Percentiles rank a stretch among this genome's conserved stretches.
These are phyloP conservation scores for Platichthys flesus DNA, from an alignment of 2,113 vertebrate species.

Conservation along the genomic window DNA sequence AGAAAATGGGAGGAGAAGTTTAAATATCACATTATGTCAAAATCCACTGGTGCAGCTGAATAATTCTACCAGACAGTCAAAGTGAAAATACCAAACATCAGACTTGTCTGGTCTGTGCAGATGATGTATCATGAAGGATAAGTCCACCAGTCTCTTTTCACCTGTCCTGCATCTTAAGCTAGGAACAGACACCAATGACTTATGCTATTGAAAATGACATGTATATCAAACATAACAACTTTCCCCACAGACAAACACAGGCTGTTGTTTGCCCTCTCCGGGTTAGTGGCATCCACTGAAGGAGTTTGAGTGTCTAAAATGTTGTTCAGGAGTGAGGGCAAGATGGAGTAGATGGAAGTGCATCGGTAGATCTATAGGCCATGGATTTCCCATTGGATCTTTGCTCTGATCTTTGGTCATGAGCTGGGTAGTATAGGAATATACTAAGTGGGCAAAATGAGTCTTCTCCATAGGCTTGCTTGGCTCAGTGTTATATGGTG, in stretches of 20 bases:
- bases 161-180: not conserved
- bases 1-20: not conserved
- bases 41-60: not conserved
- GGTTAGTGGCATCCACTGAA: too few relatives aligned
- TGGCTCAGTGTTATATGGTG: too few relatives aligned
- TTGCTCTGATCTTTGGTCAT: too few relatives aligned
- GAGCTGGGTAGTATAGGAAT: too few relatives aligned
- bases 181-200: not conserved
- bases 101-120: not conserved
- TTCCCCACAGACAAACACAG: not conserved
- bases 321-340: too few relatives aligned
- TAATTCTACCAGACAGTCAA: not conserved
- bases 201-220: not conserved
- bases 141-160: not conserved
- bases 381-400: too few relatives aligned
- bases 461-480: too few relatives aligned
- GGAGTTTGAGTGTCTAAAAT: too few relatives aligned
- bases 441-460: too few relatives aligned
- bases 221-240: not conserved
- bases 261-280: too few relatives aligned
- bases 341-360: too few relatives aligned
- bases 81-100: not conserved
- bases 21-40: slow-evolving; percentile 20
- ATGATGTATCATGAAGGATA: not conserved
- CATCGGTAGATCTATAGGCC: too few relatives aligned